These are phyloP conservation scores for Macrotis lagotis DNA, from an alignment of 2,113 vertebrate genomes.

Conservation along the genomic window DNA sequence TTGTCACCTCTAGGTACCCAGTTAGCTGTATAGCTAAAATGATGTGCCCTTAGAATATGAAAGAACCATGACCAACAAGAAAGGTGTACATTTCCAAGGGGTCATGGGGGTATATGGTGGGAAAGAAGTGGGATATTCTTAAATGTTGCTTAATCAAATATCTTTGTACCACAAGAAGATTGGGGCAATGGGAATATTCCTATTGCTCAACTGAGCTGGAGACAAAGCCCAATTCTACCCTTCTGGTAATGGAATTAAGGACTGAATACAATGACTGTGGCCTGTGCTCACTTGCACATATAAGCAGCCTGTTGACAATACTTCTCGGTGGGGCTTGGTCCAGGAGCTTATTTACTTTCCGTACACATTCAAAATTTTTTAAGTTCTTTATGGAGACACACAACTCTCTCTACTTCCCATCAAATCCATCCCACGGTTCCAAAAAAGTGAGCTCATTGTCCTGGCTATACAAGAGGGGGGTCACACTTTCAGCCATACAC, in stretches of 20 bases:
- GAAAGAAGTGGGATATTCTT: background rate
- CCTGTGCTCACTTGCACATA: background rate
- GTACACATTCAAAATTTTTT: background rate
- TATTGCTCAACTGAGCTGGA: background rate
- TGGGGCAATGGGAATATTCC: background rate
- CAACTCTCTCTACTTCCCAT: too few species aligned
- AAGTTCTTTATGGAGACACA: background rate
- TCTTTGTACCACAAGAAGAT: background rate
- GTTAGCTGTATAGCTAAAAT: background rate
- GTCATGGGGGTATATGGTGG: background rate
- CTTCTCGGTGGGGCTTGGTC: background rate
- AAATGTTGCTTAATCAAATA: background rate
- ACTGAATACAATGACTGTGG: background rate
- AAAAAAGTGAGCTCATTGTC: background rate
- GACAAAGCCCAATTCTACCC: background rate
- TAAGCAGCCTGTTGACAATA: background rate
- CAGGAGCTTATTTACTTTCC: conserved; percentile 23
- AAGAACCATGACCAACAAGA: background rate
- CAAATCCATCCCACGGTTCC: background rate
- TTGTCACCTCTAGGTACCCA: background rate
- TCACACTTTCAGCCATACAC: conserved; percentile 47
- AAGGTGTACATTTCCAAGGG: accelerated
- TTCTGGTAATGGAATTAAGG: background rate
- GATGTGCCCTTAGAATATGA: background rate
- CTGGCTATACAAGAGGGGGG: background rate